A percentile compares a stretch with the other conserved stretches of the same genome.
Conservation (phyloP, 1,140 invertebrate genomes). For the Orchestia grillus region DNA sequence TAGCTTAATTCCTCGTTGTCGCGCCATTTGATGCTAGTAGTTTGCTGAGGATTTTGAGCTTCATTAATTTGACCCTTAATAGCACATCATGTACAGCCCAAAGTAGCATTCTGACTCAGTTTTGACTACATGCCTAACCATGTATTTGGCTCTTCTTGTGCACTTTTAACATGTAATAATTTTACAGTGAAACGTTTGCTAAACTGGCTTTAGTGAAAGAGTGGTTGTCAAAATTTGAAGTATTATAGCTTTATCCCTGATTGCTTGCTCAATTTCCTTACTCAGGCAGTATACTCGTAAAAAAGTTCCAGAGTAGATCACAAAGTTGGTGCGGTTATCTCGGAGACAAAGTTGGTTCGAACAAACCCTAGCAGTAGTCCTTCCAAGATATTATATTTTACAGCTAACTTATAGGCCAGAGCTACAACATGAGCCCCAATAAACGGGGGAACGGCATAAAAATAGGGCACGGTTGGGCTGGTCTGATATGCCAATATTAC, state of each 20-base stretch:
- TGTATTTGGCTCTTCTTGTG: background rate
- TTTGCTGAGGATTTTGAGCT: background rate
- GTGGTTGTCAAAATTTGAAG: background rate
- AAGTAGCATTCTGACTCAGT: background rate
- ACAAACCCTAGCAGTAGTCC: background rate
- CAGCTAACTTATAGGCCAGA: background rate
- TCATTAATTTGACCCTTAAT: background rate
- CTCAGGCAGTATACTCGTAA: background rate
- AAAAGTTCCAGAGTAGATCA: background rate
- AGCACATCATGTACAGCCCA: background rate
- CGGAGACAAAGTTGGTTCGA: background rate
- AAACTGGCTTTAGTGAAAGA: background rate
- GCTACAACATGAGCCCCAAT: background rate
- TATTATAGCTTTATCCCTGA: background rate
- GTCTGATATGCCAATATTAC: background rate
- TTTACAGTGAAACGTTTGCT: background rate
- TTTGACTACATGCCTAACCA: background rate
- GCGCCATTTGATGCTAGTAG: background rate
- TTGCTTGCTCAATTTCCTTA: background rate
- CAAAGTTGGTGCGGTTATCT: background rate
- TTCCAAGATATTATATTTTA: background rate
- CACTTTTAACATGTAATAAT: background rate
- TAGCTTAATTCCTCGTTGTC: background rate
- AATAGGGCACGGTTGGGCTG: background rate
- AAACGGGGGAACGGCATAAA: background rate